Evolutionary conservation across 2,797 vertebrate genomes (phyloP), one percentile per base, ranked within the genome.

Genomic region (Cyprinella venusta): DNA sequence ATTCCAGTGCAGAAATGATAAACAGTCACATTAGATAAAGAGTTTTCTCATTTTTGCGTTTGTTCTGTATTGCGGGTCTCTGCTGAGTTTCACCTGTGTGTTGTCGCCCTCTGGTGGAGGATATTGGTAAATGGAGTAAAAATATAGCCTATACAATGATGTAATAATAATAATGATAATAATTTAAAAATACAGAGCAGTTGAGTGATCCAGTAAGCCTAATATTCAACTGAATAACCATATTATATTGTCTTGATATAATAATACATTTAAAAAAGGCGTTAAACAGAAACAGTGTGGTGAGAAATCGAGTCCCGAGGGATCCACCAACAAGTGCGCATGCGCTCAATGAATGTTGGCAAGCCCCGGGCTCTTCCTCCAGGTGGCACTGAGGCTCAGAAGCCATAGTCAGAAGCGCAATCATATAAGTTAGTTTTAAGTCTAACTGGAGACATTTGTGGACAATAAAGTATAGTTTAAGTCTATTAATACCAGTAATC

Each of bases 41-140:
- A 50, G 4, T 5, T 15, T 12, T 48, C 40, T 15, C 13, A 48
- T 5, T 5, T 48, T 48, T 48, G 36, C 33, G 0, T 15, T 18
- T 36, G 3, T 36, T 59, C 3, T 13, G 30, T 50, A 7, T 13
- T 18, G 36, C 19, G 18, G 6, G 26, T 68, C 36, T n/a, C 9
- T 38, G 38, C 2, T 8, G 42, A 21, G 2, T 38, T 0, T 2
- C 7, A 18, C 10, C 19, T 8, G 24, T 2, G 9, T 48, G 26
- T 33, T 48, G 79, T 40, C 79, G 8, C 40, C 68, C 45, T 80
- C 79, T 63, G 19, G 4, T 61, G 79, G 79, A 36, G 18, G 68
- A 6, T 9, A 2, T 19, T 48, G 26, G 33, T 54, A 79, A 8
- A 8, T 40, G 24, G 21, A 61, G n/a, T 3, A 12, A n/a, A n/a